Conservation (phyloP, 2,113 vertebrate genomes). For the Paraplagusia blochii region DNA sequence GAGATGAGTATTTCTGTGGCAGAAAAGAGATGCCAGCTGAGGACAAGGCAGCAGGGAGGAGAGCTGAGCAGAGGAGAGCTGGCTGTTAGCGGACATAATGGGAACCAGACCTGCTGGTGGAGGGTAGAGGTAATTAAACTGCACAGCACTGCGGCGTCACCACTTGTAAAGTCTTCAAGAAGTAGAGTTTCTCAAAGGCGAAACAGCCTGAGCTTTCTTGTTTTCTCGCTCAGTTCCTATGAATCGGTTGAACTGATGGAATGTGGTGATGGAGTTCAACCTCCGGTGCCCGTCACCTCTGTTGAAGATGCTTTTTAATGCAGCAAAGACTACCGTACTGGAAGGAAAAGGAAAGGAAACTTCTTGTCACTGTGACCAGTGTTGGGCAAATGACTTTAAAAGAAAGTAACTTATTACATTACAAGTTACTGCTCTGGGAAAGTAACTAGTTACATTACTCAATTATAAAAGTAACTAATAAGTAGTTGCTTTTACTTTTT, state of each 20-base stretch:
- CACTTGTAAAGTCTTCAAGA: constrained; percentile 54
- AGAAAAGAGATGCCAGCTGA: constrained; percentile 55
- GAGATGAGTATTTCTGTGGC: constrained; percentile 37
- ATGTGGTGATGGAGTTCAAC: constrained; percentile 5
- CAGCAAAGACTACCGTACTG: no score
- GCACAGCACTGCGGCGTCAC: constrained; percentile 59
- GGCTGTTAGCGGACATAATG: constrained; percentile 63
- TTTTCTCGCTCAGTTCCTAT: constrained; percentile 16
- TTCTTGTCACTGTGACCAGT: no score
- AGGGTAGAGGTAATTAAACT: constrained; percentile 67
- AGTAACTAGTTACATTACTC: no score
- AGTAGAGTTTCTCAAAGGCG: neutral
- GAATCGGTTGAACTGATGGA: constrained; percentile 7
- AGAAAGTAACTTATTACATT: no score
- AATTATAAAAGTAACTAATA: no score
- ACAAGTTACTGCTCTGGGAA: no score
- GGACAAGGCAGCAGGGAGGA: constrained; percentile 57
- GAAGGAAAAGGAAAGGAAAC: no score
- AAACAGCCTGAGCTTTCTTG: constrained; percentile 16
- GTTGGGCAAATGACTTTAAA: no score
- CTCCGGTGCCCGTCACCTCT: no score
- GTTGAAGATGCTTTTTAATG: no score
- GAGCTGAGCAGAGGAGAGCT: constrained; percentile 44
- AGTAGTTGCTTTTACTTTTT: no score
- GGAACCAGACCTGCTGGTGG: constrained; percentile 60